A percentile compares a stretch with the other conserved stretches of the same genome.
Evolutionary conservation across 2,888 invertebrate genomes (phyloP).

Genomic region (Exocentrus adspersus): DNA sequence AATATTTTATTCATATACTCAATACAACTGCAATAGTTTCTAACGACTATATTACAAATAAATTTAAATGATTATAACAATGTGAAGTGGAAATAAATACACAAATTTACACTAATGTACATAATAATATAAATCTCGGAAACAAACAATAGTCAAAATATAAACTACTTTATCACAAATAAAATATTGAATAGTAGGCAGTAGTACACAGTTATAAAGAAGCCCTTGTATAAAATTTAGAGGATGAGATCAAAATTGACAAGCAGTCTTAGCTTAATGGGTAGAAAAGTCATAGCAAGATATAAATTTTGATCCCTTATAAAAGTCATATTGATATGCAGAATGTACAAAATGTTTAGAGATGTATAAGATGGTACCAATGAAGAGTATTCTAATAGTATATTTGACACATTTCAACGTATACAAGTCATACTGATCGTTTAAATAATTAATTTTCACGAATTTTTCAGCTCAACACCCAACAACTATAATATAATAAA

Average conservation of each 20-base stretch:
- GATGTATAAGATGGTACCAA: conserved; percentile 23
- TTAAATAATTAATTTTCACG: conserved; percentile 35
- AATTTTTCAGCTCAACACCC: conserved; percentile 19
- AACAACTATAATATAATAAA: conserved; percentile 17
- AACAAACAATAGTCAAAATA: conserved; percentile 43
- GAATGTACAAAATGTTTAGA: conserved; percentile 42
- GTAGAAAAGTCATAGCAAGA: conserved; percentile 51
- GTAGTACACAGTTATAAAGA: conserved; percentile 33
- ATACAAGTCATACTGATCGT: conserved; percentile 49
- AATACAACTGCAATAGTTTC: conserved; percentile 62
- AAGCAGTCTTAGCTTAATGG: conserved; percentile 58
- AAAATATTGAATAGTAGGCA: conserved; percentile 29
- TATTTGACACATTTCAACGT: conserved; percentile 55
- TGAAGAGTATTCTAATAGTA: conserved; percentile 35
- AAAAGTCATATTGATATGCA: conserved; percentile 49
- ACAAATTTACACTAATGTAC: conserved; percentile 58
- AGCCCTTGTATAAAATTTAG: conserved; percentile 46
- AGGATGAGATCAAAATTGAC: conserved; percentile 59
- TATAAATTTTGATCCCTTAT: conserved; percentile 58
- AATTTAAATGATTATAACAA: conserved; percentile 55
- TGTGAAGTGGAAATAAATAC: conserved; percentile 61
- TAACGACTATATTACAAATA: conserved; percentile 64
- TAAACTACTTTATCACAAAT: conserved; percentile 41
- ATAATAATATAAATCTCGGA: conserved; percentile 34
- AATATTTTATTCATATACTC: conserved; percentile 57